Percentiles rank a stretch among this genome's conserved stretches.
Conservation (phyloP, 1,140 invertebrate genomes). For the Oedothorax gibbosus region DNA sequence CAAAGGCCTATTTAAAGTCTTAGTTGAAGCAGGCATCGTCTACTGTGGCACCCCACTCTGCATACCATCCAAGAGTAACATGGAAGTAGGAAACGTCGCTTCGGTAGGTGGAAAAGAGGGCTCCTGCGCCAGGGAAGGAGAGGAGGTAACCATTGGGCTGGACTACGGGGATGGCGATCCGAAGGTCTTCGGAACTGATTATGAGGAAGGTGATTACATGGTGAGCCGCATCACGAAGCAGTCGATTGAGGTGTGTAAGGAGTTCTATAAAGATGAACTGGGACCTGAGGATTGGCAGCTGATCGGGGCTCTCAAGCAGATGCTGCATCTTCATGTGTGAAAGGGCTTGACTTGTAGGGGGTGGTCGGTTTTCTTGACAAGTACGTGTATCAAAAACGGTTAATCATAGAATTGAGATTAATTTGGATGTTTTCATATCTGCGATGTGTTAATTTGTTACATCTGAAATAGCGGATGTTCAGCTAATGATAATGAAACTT, state of each 20-base stretch:
- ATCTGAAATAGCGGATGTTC: too few species aligned
- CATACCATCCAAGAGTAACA: slow-evolving; percentile 93
- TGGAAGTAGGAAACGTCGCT: slow-evolving; percentile 93
- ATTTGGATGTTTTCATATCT: too few species aligned
- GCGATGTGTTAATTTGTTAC: too few species aligned
- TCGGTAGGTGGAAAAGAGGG: slow-evolving; percentile 78
- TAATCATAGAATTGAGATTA: too few species aligned
- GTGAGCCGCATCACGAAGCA: slow-evolving; percentile 96
- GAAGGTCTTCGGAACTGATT: slow-evolving; percentile 97
- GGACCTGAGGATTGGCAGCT: slow-evolving; percentile 96
- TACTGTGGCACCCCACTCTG: slow-evolving; percentile 97
- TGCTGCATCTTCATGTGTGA: slow-evolving; percentile 87
- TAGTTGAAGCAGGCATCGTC: slow-evolving; percentile 95
- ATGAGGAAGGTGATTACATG: slow-evolving; percentile 94
- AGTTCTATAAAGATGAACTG: slow-evolving; percentile 98
- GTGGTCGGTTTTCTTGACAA: too few species aligned
- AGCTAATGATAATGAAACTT: too few species aligned
- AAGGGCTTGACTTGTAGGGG: neutral
- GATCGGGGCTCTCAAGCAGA: slow-evolving; percentile 98
- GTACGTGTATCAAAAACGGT: too few species aligned
- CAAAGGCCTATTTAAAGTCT: slow-evolving; percentile 91
- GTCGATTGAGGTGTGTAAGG: slow-evolving; percentile 98
- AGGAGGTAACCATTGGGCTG: slow-evolving; percentile 98
- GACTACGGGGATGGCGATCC: slow-evolving; percentile 95
- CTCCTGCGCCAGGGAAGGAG: slow-evolving; percentile 91